phyloP scores from a whole-genome alignment of 2,797 vertebrate species.

The Pseudochaenichthys georgianus region DNA sequence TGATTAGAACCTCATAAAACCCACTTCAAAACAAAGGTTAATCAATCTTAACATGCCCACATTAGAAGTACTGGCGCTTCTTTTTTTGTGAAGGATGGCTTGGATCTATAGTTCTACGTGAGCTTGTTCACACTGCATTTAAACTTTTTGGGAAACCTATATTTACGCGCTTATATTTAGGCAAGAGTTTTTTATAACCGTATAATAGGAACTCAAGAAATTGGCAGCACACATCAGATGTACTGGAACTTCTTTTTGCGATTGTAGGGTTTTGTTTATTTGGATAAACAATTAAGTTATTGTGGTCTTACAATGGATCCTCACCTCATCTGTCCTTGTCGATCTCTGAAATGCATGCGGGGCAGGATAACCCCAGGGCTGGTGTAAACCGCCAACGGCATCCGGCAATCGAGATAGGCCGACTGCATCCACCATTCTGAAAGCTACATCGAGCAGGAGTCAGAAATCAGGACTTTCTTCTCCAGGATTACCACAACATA shows the following conservation, averaged over 20 bases:
- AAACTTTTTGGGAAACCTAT: too few relatives aligned
- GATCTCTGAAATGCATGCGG: slow-evolving; percentile 93
- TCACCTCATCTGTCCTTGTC: slow-evolving; percentile 96
- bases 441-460: slow-evolving; percentile 77
- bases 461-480: slow-evolving; percentile 1
- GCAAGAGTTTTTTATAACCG: neutral
- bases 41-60: too few relatives aligned
- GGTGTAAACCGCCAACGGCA: slow-evolving; percentile 94
- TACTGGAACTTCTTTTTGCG: neutral
- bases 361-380: slow-evolving; percentile 94
- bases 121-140: too few relatives aligned
- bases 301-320: neutral
- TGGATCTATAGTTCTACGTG: too few relatives aligned
- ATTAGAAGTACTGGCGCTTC: too few relatives aligned
- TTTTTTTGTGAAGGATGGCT: too few relatives aligned
- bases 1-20: too few relatives aligned
- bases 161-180: too few relatives aligned
- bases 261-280: neutral
- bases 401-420: slow-evolving; percentile 94
- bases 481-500: slow-evolving; percentile 1
- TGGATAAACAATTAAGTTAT: neutral
- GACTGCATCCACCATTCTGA: slow-evolving; percentile 98
- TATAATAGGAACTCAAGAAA: neutral
- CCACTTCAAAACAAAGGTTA: too few relatives aligned
- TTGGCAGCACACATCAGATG: neutral